Evolutionary conservation across 2,888 invertebrate species (phyloP), one percentile per base, ranked within the genome.

Genomic region (Plemyria rubiginata): DNA sequence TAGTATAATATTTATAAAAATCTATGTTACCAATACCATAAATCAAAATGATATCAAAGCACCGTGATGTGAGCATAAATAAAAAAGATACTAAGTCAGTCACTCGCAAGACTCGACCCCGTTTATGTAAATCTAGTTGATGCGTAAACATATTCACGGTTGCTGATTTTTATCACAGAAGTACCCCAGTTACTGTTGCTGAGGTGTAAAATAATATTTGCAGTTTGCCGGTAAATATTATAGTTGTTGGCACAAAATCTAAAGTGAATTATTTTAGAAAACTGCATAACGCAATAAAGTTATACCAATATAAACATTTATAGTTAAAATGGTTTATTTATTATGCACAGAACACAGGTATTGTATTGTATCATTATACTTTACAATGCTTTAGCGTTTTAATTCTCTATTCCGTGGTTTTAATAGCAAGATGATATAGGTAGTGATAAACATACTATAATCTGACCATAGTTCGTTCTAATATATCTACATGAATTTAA

Each of bases 101-200:
- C 60, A 58, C 65, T 66, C 64, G 57, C 48, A 62, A 70, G 64
- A 66, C 59, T 60, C 63, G 50, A 60, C 55, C 63, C 7, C 67
- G 64, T 58, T 68, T 67, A 70, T 64, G 67, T 81, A 81, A 82
- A 82, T 82, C 76, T 73, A 71, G 73, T 74, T 77, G 79, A 76
- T 79, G 81, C 78, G 79, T 78, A 75, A 78, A 79, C 75, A 75
- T 82, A 79, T 81, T 83, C 80, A 81, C 81, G 77, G 77, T 77
- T 76, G 65, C 80, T 79, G 82, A 81, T 81, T 84, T 83, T 82
- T 80, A 83, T 80, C 79, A 76, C 66, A 38, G 66, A 71, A 70
- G 68, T 73, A 67, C 71, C 46, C 60, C 77, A 82, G 74, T 77
- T 76, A 77, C 70, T 78, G 74, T 77, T 76, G 77, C 70, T 78